Evolutionary conservation across 2,888 invertebrate genomes (phyloP), one percentile per base, ranked within the genome.

Genomic region (Pristionchus japonicus): DNA sequence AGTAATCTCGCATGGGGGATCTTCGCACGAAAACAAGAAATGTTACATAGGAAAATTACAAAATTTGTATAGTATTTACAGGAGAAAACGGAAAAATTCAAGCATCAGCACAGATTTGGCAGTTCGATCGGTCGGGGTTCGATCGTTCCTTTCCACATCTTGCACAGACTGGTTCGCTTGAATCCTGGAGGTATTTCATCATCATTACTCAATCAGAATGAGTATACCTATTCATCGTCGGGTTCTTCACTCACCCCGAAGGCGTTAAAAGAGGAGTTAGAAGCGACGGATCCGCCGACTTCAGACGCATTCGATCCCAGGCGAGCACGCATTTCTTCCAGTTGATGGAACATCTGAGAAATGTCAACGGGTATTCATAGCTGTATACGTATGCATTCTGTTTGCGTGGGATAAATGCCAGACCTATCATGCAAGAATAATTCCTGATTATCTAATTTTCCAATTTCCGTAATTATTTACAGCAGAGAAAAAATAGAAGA

Each of bases 121-220:
- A 89, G n/a, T 86, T 86, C 37, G 89, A 82, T 43, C 89, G 82
- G 57, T 89, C 89, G 15, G 34, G 17, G 20, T 91, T 87, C 31
- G 91, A 90, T 74, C 90, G 89, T 49, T 92, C 92, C n/a, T 91
- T 90, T 34, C 92, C 92, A 40, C 92, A 92, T 49, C 92, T 89
- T 7, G 92, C 90, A 89, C 92, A 92, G 9, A 91, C 92, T 23
- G 91, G 90, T 27, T 90, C 89, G 17, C 88, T 90, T 7, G 90
- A 86, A 1, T 91, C 91, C 77, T 87, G 87, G 49, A 61, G 9
- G 0, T 37, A 49, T 34, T 17, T 6, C 6, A 0, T 85, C 37
- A 43, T 40, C 43, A 77, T 47, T 43, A 77, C 3, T 4, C n/a
- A 77, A 77, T 27, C 23, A 6, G n/a, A 11, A 9, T 43, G 47